phyloP scores from a whole-genome alignment of 2,113 vertebrate genomes.

The Ophthalmolycus amberensis region DNA sequence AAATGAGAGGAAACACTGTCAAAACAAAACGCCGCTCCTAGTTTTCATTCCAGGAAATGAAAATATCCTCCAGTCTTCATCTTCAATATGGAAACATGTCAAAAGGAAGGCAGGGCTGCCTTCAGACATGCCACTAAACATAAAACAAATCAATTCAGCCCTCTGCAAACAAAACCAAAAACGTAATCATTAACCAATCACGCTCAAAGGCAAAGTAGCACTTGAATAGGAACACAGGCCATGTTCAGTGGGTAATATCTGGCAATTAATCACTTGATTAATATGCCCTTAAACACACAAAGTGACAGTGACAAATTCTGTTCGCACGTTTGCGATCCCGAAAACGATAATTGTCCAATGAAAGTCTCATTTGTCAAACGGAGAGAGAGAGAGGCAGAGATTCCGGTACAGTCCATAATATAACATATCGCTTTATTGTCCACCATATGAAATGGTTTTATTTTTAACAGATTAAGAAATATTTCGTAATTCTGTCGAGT shows the following conservation, averaged over 20 bases:
- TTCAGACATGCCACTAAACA: conserved; percentile 37
- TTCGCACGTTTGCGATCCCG: conserved; percentile 90
- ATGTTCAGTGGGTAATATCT: conserved; percentile 92
- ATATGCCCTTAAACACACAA: conserved; percentile 97
- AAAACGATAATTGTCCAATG: conserved; percentile 91
- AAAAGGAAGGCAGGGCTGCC: background rate
- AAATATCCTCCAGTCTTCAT: conserved; percentile 5
- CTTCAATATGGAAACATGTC: background rate
- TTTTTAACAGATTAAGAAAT: background rate
- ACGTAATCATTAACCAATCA: conserved; percentile 91
- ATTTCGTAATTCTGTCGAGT: background rate
- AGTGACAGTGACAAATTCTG: conserved; percentile 96
- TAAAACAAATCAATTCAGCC: conserved; percentile 80
- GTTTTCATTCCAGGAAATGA: background rate
- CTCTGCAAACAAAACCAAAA: conserved; percentile 72
- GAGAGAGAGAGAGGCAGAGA: conserved; percentile 22
- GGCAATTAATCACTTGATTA: conserved; percentile 99
- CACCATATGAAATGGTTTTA: conserved; percentile 15
- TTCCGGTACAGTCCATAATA: conserved; percentile 45
- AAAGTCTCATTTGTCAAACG: conserved; percentile 82
- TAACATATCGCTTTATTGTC: background rate
- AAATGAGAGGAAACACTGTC: background rate
- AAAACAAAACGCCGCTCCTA: background rate
- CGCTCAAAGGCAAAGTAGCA: conserved; percentile 84
- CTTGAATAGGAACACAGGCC: conserved; percentile 87